Conservation (phyloP, 2,797 vertebrate species). For the Chelmon rostratus region DNA sequence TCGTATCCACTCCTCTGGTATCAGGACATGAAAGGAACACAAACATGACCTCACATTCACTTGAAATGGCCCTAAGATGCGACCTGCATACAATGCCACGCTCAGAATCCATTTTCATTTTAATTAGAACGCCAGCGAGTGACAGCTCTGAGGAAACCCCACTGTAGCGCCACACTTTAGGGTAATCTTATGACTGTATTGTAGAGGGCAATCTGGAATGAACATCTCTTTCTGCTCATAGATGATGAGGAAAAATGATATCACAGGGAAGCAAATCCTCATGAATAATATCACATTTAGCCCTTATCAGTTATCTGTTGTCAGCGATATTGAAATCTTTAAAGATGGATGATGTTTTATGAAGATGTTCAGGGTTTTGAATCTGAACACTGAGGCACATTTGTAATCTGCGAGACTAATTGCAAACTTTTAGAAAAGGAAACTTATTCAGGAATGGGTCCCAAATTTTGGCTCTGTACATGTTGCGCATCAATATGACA, state of each 20-base stretch:
- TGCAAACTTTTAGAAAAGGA: background rate
- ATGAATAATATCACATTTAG: slow-evolving; percentile 54
- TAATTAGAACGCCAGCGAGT: slow-evolving; percentile 47
- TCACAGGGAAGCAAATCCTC: slow-evolving; percentile 40
- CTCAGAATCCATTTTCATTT: slow-evolving; percentile 47
- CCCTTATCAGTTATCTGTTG: slow-evolving; percentile 37
- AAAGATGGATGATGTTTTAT: slow-evolving; percentile 38
- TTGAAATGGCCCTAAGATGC: slow-evolving; percentile 31
- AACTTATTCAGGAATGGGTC: background rate
- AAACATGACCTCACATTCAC: slow-evolving; percentile 52
- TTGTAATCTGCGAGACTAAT: background rate
- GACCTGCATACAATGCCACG: slow-evolving; percentile 45
- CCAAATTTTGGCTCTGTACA: background rate
- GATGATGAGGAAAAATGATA: slow-evolving; percentile 38
- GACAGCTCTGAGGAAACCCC: slow-evolving; percentile 27
- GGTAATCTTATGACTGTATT: background rate
- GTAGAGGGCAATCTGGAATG: slow-evolving; percentile 12
- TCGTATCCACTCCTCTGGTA: slow-evolving; percentile 55
- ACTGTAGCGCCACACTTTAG: background rate
- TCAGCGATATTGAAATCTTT: slow-evolving; percentile 33
- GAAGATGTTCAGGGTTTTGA: background rate
- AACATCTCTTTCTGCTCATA: slow-evolving; percentile 30
- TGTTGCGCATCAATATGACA: background rate
- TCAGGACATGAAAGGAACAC: slow-evolving; percentile 66
- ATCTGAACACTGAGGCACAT: background rate